Percentiles rank a stretch among this genome's conserved stretches.
Evolutionary conservation across 2,888 invertebrate genomes (phyloP).

Genomic region (Troides oblongomaculatus): DNA sequence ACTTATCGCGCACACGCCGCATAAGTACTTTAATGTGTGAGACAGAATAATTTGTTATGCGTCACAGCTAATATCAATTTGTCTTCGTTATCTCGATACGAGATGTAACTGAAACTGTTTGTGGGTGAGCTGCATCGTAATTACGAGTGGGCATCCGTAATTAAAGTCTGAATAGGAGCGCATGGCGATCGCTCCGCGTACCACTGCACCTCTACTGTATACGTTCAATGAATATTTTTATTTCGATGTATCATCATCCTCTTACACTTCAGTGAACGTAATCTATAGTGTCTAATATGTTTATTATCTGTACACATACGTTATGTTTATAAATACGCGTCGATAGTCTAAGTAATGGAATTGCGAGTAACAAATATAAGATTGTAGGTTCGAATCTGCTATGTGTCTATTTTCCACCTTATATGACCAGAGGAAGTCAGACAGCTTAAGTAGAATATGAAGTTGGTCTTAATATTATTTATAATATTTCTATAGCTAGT

Average conservation of each 20-base stretch:
- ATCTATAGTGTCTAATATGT: neutral
- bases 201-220: slow-evolving; percentile 3
- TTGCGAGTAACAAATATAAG: neutral
- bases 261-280: neutral
- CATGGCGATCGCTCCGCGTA: slow-evolving; percentile 15
- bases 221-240: slow-evolving; percentile 15
- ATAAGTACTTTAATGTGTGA: slow-evolving; percentile 33
- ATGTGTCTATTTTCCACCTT: neutral
- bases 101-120: slow-evolving; percentile 39
- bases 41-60: slow-evolving; percentile 45
- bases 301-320: neutral
- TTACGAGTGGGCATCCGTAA: slow-evolving; percentile 33
- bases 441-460: neutral
- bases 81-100: slow-evolving; percentile 42
- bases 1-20: slow-evolving; percentile 58
- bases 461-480: no score
- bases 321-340: neutral
- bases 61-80: slow-evolving; percentile 47
- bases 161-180: slow-evolving; percentile 27
- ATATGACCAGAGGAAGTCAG: neutral
- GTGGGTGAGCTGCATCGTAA: slow-evolving; percentile 33
- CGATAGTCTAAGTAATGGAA: neutral
- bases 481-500: no score
- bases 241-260: slow-evolving; percentile 12
- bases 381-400: neutral